Evolutionary conservation across 1,140 invertebrate species (phyloP).

Genomic region (Teleopsis dalmanni): DNA sequence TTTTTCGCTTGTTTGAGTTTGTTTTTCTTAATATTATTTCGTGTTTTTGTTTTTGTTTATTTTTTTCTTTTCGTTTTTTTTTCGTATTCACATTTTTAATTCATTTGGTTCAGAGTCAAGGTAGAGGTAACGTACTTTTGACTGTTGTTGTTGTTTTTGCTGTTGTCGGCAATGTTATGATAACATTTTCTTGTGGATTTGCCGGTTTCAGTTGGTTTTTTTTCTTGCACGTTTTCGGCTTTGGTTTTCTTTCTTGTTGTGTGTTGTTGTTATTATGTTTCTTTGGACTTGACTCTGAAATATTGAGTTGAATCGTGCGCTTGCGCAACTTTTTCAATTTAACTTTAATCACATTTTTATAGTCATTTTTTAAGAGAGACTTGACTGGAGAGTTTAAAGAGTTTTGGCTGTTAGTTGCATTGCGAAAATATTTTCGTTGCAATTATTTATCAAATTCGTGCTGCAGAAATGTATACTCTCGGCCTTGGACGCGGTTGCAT

Average conservation of each 20-base stretch:
- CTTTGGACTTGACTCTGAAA: constrained; percentile 14
- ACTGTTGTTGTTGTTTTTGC: not conserved
- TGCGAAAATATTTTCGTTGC: too few species aligned
- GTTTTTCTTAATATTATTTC: constrained; percentile 5
- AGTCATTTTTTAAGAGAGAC: too few species aligned
- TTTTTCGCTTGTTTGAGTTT: constrained; percentile 17
- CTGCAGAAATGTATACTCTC: too few species aligned
- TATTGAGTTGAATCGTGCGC: too few species aligned
- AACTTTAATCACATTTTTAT: too few species aligned
- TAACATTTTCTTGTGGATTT: not conserved
- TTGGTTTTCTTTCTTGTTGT: constrained; percentile 1
- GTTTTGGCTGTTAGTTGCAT: too few species aligned
- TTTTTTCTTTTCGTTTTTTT: not conserved
- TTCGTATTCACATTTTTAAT: constrained; percentile 2
- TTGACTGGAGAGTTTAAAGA: too few species aligned
- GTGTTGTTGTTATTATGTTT: not conserved
- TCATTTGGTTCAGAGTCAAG: constrained; percentile 38
- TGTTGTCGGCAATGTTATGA: not conserved
- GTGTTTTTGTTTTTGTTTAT: not conserved
- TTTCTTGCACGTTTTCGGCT: not conserved
- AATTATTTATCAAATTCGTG: too few species aligned
- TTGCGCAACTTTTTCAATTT: too few species aligned
- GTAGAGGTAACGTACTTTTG: constrained; percentile 33
- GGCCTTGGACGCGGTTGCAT: too few species aligned
- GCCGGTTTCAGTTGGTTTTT: not conserved